Evolutionary conservation across 2,888 invertebrate genomes (phyloP).

Genomic region (Monopis laevigella): DNA sequence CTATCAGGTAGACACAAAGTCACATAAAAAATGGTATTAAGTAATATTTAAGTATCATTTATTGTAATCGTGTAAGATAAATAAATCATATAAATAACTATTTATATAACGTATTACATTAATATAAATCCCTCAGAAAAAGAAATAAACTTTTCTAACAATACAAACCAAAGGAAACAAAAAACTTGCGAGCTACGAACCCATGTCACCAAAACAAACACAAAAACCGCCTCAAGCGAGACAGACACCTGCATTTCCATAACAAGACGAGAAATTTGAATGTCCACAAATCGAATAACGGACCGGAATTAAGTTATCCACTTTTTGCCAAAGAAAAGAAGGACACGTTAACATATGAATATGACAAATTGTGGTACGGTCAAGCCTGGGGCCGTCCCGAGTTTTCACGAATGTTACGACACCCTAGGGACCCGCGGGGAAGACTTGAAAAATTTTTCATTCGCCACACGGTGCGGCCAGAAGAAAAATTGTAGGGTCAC

Average conservation of each 20-base stretch:
- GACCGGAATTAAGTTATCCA: slow-evolving; percentile 61
- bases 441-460: slow-evolving; percentile 67
- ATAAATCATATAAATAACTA: too few relatives aligned
- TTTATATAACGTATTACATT: too few relatives aligned
- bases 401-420: slow-evolving; percentile 60
- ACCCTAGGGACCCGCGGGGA: slow-evolving; percentile 54
- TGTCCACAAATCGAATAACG: slow-evolving; percentile 62
- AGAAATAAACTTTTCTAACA: not conserved
- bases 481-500: slow-evolving; percentile 64
- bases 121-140: too few relatives aligned
- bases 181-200: slow-evolving; percentile 7
- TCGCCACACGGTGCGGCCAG: slow-evolving; percentile 43
- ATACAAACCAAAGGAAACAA: slow-evolving; percentile 7
- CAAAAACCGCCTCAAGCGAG: slow-evolving; percentile 38
- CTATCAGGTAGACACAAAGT: too few relatives aligned
- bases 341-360: slow-evolving; percentile 67
- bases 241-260: slow-evolving; percentile 63
- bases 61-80: too few relatives aligned
- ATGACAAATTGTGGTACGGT: slow-evolving; percentile 66
- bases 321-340: slow-evolving; percentile 64
- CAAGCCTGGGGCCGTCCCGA: slow-evolving; percentile 31
- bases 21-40: too few relatives aligned
- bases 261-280: slow-evolving; percentile 65
- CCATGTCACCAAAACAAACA: slow-evolving; percentile 22
- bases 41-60: too few relatives aligned